Percentiles rank a stretch among this genome's conserved stretches.
phyloP scores from a whole-genome alignment of 1,140 invertebrate genomes.

The Bombus pascuorum region DNA sequence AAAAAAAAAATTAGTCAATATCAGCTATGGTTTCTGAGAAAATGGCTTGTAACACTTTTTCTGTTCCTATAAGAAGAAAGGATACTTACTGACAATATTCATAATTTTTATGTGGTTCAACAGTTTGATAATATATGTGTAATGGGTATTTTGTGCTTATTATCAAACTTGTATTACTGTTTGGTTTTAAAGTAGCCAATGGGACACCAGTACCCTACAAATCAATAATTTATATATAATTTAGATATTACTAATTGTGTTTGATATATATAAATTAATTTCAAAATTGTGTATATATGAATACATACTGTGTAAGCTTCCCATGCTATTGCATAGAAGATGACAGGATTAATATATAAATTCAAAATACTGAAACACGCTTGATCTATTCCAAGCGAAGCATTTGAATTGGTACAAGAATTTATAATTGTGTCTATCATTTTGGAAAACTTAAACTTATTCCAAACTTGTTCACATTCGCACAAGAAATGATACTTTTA shows the following conservation, averaged over 20 bases:
- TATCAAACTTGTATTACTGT: conserved; percentile 75
- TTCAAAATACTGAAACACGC: conserved; percentile 82
- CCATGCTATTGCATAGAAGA: conserved; percentile 75
- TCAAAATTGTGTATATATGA: background rate
- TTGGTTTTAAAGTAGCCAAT: conserved; percentile 66
- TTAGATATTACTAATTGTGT: background rate
- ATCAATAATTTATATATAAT: conserved; percentile 21
- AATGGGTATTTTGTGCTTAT: conserved; percentile 80
- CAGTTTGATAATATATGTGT: conserved; percentile 73
- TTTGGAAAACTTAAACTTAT: background rate
- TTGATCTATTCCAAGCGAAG: conserved; percentile 78
- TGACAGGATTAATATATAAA: conserved; percentile 66
- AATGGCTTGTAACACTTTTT: no score
- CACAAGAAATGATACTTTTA: background rate
- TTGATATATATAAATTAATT: background rate
- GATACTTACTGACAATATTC: conserved; percentile 77
- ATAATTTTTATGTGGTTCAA: background rate
- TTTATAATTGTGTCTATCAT: background rate
- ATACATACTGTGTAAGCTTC: conserved; percentile 77
- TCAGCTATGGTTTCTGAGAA: no score
- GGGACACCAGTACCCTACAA: conserved; percentile 79
- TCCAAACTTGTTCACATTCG: background rate
- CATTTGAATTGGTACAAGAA: conserved; percentile 58
- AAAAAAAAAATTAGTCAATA: background rate
- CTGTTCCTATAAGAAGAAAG: background rate